Percentiles rank a stretch among this genome's conserved stretches.
Evolutionary conservation across 2,888 invertebrate species (phyloP).

Genomic region (Dasypolia templi): DNA sequence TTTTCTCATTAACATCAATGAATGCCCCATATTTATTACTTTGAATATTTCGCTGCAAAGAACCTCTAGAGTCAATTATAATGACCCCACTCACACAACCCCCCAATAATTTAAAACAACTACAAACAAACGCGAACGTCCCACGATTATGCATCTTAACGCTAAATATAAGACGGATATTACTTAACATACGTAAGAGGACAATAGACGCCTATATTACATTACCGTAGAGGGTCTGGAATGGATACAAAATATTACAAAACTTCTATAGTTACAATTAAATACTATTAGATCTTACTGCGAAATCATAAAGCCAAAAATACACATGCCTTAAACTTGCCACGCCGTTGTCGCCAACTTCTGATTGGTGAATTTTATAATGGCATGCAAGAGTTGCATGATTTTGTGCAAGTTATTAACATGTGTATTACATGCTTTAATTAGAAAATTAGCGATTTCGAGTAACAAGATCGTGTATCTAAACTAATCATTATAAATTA

Average conservation of each 20-base stretch:
- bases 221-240: slow-evolving; percentile 84
- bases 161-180: slow-evolving; percentile 88
- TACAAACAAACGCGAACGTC: slow-evolving; percentile 50
- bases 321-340: slow-evolving; percentile 9
- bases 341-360: not conserved
- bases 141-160: slow-evolving; percentile 78
- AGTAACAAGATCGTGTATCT: slow-evolving; percentile 60
- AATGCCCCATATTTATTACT: not conserved
- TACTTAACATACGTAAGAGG: slow-evolving; percentile 82
- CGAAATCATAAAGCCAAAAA: slow-evolving; percentile 44
- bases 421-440: not conserved
- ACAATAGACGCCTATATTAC: slow-evolving; percentile 88
- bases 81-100: slow-evolving; percentile 14
- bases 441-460: slow-evolving; percentile 54
- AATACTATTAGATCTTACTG: slow-evolving; percentile 65
- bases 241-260: slow-evolving; percentile 90
- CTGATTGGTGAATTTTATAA: not conserved
- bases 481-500: slow-evolving; percentile 77
- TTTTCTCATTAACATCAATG: not conserved
- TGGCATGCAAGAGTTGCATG: not conserved
- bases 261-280: slow-evolving; percentile 73
- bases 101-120: slow-evolving; percentile 35
- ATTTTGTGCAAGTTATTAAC: not conserved
- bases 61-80: slow-evolving; percentile 9
- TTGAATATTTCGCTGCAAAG: not conserved